These are phyloP conservation scores for Palythoa grandiflora DNA, from an alignment of 92 coral and sea anemone genomes.

Conservation along the genomic window DNA sequence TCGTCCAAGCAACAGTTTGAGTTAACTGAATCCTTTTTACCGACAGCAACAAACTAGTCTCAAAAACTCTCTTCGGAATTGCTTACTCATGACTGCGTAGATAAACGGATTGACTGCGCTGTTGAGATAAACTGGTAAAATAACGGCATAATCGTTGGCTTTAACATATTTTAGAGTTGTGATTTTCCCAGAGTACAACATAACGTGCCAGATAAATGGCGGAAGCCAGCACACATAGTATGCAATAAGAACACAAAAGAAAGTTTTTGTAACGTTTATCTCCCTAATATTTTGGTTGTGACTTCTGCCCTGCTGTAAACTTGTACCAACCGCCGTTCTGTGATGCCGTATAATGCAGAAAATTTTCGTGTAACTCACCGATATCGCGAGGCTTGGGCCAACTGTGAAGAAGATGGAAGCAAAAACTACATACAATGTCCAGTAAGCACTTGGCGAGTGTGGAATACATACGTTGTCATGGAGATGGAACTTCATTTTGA, in stretches of 20 bases:
- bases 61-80: conserved; percentile 25
- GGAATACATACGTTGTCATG: conserved; percentile 6
- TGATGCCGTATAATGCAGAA: conserved; percentile 25
- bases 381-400: neutral
- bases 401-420: neutral
- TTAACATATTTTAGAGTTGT: neutral
- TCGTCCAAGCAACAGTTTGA: too few species aligned
- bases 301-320: neutral
- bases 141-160: neutral
- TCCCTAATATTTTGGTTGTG: neutral
- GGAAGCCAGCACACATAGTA: conserved; percentile 25
- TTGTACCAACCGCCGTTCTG: neutral
- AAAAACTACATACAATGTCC: neutral
- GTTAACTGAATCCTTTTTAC: too few species aligned
- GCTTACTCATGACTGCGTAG: conserved; percentile 31
- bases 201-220: conserved; percentile 23
- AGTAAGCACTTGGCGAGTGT: neutral
- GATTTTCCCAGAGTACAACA: conserved; percentile 3
- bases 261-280: conserved; percentile 8
- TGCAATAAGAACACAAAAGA: conserved; percentile 15
- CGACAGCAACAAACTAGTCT: neutral
- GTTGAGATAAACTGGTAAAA: conserved; percentile 26
- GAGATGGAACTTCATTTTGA: conserved; percentile 5
- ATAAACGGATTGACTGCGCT: conserved; percentile 30
- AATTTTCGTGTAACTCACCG: conserved; percentile 15